These are phyloP conservation scores for Polydrusus tereticollis DNA, from an alignment of 2,888 invertebrate species.

Conservation along the genomic window DNA sequence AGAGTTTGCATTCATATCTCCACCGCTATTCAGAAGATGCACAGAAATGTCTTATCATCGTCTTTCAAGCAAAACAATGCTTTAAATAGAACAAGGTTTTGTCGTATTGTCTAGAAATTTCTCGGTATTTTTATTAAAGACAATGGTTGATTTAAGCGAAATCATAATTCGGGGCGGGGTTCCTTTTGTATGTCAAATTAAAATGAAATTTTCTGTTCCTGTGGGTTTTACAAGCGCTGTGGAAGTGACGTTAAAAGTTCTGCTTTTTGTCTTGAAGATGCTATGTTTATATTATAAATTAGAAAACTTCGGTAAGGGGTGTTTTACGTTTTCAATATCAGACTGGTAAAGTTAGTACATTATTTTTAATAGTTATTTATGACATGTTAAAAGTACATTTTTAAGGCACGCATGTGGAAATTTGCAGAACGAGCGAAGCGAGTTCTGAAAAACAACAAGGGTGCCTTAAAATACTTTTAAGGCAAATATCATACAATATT, in stretches of 20 bases:
- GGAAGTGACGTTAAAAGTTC: not conserved
- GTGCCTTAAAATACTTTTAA: too few species aligned
- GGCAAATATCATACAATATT: too few species aligned
- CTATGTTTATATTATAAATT: conserved; percentile 1
- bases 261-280: not conserved
- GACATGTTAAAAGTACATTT: too few species aligned
- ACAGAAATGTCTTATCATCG: conserved; percentile 41
- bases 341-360: too few species aligned
- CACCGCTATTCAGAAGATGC: conserved; percentile 35
- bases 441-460: too few species aligned
- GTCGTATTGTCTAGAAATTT: conserved; percentile 33
- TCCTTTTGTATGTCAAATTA: conserved; percentile 5
- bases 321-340: too few species aligned
- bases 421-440: too few species aligned
- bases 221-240: not conserved
- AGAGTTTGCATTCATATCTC: conserved; percentile 35
- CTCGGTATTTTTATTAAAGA: conserved; percentile 47
- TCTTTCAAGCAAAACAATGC: conserved; percentile 44
- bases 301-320: not conserved
- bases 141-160: conserved; percentile 31
- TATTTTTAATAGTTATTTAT: too few species aligned
- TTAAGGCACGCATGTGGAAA: too few species aligned
- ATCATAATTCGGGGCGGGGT: conserved; percentile 29
- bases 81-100: conserved; percentile 30
- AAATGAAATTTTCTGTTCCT: conserved; percentile 6